Base-by-base conservation (phyloP, 2,888 invertebrate species). In the Drosophila pseudotakahashii region DNA sequence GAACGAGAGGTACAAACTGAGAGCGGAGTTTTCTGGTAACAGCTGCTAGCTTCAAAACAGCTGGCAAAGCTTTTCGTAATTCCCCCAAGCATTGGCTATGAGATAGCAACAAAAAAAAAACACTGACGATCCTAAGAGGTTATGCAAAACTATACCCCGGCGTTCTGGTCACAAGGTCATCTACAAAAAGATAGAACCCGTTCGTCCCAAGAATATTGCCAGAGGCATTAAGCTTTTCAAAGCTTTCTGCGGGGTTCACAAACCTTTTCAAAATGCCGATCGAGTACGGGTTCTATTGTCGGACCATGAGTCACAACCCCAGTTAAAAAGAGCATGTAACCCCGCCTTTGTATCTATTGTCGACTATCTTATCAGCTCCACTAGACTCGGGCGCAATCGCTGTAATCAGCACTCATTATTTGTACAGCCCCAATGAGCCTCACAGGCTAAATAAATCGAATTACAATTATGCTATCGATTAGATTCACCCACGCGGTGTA, bases 381-480 rank as follows among this genome's bases (percentile, higher is more conserved):
- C 39, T 7, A 32, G 30, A 32, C 32, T 48, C 10, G 14, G 32
- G 47, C 63, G 41, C 53, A 66, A 70, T 77, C 57, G 62, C 47
- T 54, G 64, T 62, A 79, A 85, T 85, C 80, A 75, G 23, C 67
- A 48, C 30, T 67, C 62, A 71, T 70, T 72, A 78, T 73, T 73
- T 69, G 50, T 50, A 71, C 51, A 11, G 54, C 59, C 26, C 66
- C 53, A 66, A 69, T 47, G 53, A 57, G 60, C 19, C 53, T 36
- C 54, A 26, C 64, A 54, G 57, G 42, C 41, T 42, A 57, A 60
- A 37, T 37, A 26, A 53, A 52, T 26, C 57, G 39, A 81, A 73
- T 77, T 81, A 75, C 69, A 88, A 72, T 81, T 76, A 68, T 71
- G 71, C 60, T 72, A 48, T 5, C 32, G 77, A 87, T 77, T 67